These are phyloP conservation scores for Crossaster papposus DNA, from an alignment of 53 echinoderm and acorn worm species.

Conservation along the genomic window DNA sequence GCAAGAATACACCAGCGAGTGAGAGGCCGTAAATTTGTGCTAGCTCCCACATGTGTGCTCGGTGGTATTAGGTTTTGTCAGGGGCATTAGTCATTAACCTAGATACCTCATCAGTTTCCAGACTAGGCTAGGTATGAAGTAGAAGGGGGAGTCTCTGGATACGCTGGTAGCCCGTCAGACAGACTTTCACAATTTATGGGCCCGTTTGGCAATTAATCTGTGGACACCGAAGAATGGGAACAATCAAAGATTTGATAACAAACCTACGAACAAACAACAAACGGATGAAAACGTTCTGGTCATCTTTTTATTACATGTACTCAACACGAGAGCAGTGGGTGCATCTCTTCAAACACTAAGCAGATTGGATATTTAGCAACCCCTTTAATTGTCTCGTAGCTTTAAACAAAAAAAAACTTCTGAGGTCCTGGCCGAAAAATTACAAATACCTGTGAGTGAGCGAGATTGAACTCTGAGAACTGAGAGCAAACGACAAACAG, in stretches of 20 bases:
- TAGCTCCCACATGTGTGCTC: conserved; percentile 62
- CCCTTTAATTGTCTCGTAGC: not conserved
- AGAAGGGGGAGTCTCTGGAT: conserved; percentile 13
- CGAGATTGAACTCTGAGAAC: too few relatives aligned
- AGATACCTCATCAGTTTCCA: conserved; percentile 41
- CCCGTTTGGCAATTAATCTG: conserved; percentile 42
- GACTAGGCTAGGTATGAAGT: not conserved
- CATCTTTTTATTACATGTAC: not conserved
- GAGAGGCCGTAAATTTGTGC: conserved; percentile 61
- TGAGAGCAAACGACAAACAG: too few relatives aligned
- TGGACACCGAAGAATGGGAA: conserved; percentile 25
- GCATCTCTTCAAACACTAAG: too few relatives aligned
- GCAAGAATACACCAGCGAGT: conserved; percentile 60
- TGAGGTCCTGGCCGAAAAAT: too few relatives aligned
- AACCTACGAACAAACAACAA: not conserved
- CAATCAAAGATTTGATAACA: not conserved
- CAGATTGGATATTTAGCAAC: not conserved
- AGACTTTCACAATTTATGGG: conserved; percentile 38
- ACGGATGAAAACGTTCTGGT: not conserved
- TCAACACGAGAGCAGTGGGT: too few relatives aligned
- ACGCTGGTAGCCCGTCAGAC: conserved; percentile 12
- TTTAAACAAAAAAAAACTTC: too few relatives aligned
- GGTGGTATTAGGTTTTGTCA: conserved; percentile 55
- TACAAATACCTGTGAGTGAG: too few relatives aligned
- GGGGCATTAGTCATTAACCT: conserved; percentile 63